Percentiles rank a stretch among this genome's conserved stretches.
Evolutionary conservation across 2,888 invertebrate species (phyloP).

Genomic region (Apodemia zela): DNA sequence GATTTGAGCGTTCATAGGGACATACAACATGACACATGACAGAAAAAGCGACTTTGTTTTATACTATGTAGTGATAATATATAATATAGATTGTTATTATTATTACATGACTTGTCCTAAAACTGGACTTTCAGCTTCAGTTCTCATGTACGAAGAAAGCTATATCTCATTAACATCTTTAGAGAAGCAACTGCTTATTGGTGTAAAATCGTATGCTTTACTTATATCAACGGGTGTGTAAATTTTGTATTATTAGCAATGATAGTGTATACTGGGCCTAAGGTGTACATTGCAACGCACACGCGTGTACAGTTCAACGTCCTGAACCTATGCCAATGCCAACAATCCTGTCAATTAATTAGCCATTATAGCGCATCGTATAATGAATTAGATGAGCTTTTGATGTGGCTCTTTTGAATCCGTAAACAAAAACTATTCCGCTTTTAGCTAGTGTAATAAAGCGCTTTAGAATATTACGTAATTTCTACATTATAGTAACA

Average conservation of each 20-base stretch:
- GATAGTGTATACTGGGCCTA: background rate
- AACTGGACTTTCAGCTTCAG: no score
- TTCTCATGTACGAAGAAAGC: no score
- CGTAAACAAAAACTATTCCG: conserved; percentile 16
- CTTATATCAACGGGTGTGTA: no score
- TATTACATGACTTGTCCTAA: no score
- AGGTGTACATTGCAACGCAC: conserved; percentile 28
- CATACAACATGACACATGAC: no score
- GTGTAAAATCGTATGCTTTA: no score
- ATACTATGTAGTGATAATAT: no score
- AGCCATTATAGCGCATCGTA: conserved; percentile 31
- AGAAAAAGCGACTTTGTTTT: no score
- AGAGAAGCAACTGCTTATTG: no score
- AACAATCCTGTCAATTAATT: conserved; percentile 43
- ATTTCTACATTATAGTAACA: background rate
- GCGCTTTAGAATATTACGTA: background rate
- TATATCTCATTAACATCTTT: no score
- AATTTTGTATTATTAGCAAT: background rate
- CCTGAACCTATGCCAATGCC: conserved; percentile 70
- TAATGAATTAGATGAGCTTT: conserved; percentile 32
- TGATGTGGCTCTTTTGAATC: conserved; percentile 21
- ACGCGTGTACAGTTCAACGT: conserved; percentile 54
- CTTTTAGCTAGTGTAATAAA: background rate
- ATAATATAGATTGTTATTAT: no score
- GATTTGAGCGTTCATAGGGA: no score